Evolutionary conservation across 2,888 invertebrate species (phyloP), one percentile per base, ranked within the genome.

Genomic region (Cancer borealis): DNA sequence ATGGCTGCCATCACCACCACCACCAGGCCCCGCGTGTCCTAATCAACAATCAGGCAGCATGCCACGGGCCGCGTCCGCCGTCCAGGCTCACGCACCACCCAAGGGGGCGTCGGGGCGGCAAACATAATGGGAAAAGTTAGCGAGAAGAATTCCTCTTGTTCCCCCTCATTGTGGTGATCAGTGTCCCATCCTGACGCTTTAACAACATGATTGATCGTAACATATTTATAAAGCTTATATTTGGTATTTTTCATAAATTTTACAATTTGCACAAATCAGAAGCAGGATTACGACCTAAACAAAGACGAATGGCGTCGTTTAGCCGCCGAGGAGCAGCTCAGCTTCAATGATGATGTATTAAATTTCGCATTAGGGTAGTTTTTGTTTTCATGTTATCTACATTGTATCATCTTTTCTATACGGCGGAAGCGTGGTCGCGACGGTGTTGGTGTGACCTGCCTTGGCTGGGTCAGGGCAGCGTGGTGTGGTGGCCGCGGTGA

Each of bases 291-390:
- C 0, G 73, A 73, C 1, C 73, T 10, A 73, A 5, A 26, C 73
- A n/a, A 73, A 73, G 73, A 73, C 8, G 73, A 73, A 73, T 73
- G 73, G 73, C 73, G 73, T 73, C 26, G 26, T 73, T 73, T 73
- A 73, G 73, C 73, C 73, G 8, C 8, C 73, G 5, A 73, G 73
- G 73, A 73, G 73, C 73, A n/a, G 73, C 73, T 21, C 73, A 3
- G 5, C 73, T 2, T 73, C 73, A 21, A n/a, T 26, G 4, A 26
- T 26, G 73, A 73, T 73, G 73, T 8, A 73, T 21, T 73, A 26
- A 54, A 10, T n/a, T n/a, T 4, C 26, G 26, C 73, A 73, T 73
- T 73, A 73, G 8, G 73, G 0, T 26, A 2, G 26, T 73, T 73
- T 73, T 73, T 73, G 73, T 73, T 73, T n/a, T 73, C 73, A 73